A percentile compares a stretch with the other conserved stretches of the same genome.
Conservation (phyloP, 2,113 vertebrate genomes). For the Sylvietta virens region DNA sequence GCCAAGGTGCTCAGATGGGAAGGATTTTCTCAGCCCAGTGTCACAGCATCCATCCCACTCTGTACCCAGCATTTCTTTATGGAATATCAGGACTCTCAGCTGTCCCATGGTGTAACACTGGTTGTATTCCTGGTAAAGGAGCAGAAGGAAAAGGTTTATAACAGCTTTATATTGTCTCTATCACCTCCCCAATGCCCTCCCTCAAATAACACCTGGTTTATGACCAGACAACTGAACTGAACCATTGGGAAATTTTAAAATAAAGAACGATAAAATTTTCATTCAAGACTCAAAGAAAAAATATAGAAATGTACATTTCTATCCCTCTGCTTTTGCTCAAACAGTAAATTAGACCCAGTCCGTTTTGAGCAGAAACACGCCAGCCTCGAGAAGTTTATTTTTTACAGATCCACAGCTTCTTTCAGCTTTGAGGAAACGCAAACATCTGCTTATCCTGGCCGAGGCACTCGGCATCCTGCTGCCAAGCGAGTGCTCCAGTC, state of each 20-base stretch:
- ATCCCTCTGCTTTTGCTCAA: not conserved
- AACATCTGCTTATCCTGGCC: not conserved
- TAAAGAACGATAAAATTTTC: not conserved
- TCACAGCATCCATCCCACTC: not conserved
- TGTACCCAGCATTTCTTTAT: fast-evolving
- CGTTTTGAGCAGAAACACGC: not conserved
- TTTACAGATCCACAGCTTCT: not conserved
- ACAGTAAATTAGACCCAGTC: not conserved
- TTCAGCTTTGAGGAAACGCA: not conserved
- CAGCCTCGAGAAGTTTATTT: not conserved
- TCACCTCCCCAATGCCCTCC: fast-evolving
- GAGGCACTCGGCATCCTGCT: not conserved
- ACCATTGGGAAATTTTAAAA: not conserved
- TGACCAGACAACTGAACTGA: not conserved
- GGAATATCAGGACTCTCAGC: not conserved
- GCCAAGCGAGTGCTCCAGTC: not conserved
- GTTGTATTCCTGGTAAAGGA: not conserved
- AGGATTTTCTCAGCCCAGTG: not conserved
- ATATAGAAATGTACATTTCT: not conserved
- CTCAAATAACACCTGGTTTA: fast-evolving
- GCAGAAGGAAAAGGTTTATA: not conserved
- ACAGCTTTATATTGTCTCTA: fast-evolving
- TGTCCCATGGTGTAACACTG: not conserved
- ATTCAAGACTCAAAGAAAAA: not conserved
- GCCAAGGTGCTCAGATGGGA: not conserved